Evolutionary conservation across 2,888 invertebrate genomes (phyloP), one percentile per base, ranked within the genome.

Genomic region (Catocala nupta): DNA sequence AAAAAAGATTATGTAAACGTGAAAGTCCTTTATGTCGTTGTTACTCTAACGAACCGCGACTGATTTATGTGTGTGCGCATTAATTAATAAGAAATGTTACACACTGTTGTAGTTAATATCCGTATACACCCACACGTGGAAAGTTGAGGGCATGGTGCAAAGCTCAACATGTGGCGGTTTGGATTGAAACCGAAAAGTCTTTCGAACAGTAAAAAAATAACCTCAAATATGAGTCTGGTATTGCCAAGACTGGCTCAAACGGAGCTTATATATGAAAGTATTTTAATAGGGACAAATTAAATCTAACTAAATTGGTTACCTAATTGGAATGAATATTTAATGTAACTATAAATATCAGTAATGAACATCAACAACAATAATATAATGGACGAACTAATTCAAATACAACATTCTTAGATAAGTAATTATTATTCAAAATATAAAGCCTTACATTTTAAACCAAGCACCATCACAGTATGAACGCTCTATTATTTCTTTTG

Each of bases 41-140:
- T 87, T 86, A 81, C 84, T 90, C 90, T 94, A 93, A 93, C 92
- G 93, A 94, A 91, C 85, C 89, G 74, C 82, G 92, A 91, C 90
- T 92, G 93, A 94, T 93, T 92, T 94, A 94, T 93, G 92, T 86
- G 87, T 86, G 88, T 81, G 89, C 88, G 87, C 91, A 90, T 91
- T 93, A 93, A 93, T 93, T 93, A 93, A 93, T 93, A 92, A 90
- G 90, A 90, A 87, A 90, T 83, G 87, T 79, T 83, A 82, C 86
- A 84, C 87, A 87, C 86, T 65, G 66, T 56, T 75, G 77, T 77
- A 68, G 64, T 70, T 77, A 66, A 68, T 68, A 71, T 75, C 64
- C 71, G 73, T 76, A 65, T 70, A 82, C 84, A 81, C 85, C 83
- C 84, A 85, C 85, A 82, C 83, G 67, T 59, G 55, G 48, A 61